A percentile compares a stretch with the other conserved stretches of the same genome.
Evolutionary conservation across 2,888 invertebrate genomes (phyloP).

Genomic region (Eugnorisma glareosa): DNA sequence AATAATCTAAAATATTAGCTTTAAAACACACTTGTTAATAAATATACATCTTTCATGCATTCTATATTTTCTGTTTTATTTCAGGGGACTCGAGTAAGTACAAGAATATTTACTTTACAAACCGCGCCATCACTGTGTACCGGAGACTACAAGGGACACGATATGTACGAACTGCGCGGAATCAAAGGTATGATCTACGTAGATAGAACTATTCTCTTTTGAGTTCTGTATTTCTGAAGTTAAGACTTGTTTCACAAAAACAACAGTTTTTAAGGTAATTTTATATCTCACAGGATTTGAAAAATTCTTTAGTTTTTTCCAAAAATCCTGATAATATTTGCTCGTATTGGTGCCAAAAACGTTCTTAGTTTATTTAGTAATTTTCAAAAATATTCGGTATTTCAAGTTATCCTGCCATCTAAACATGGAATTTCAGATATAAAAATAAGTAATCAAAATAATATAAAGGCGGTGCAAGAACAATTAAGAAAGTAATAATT

Average conservation of each 20-base stretch:
- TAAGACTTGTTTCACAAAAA: too few species aligned
- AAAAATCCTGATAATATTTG: background rate
- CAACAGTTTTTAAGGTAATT: background rate
- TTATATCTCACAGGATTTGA: background rate
- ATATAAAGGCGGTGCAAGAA: background rate
- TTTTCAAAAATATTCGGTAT: background rate
- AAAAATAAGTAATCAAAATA: background rate
- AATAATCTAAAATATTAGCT: background rate
- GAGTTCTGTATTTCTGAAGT: background rate
- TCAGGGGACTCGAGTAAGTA: slow-evolving; percentile 39
- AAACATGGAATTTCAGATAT: background rate
- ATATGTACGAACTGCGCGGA: background rate
- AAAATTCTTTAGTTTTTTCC: background rate
- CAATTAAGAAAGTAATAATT: background rate
- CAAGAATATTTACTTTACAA: background rate
- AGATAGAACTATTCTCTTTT: background rate
- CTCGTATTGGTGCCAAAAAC: too few species aligned
- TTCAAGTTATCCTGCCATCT: background rate
- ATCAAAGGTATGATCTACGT: slow-evolving; percentile 13
- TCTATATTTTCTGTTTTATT: slow-evolving; percentile 28
- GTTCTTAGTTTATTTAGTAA: too few species aligned
- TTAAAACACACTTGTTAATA: background rate
- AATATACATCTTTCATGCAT: background rate
- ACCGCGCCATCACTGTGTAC: too few species aligned
- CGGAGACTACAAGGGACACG: too few species aligned